A percentile compares a stretch with the other conserved stretches of the same genome.
phyloP scores from a whole-genome alignment of 2,888 invertebrate genomes.

The Nebria brevicollis region DNA sequence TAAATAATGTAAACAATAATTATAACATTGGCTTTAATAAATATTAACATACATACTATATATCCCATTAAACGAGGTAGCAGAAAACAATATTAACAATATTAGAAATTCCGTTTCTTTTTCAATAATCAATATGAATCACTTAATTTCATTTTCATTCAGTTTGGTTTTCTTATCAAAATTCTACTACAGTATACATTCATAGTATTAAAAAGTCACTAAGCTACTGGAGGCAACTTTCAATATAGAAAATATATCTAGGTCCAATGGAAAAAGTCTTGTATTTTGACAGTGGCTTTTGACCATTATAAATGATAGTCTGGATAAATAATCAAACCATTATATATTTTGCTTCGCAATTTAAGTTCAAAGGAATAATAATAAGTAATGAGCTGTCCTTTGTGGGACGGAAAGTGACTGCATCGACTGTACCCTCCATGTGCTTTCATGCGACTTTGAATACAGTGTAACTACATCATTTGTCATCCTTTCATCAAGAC shows the following conservation, averaged over 20 bases:
- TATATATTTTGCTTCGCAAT: background rate
- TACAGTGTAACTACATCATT: slow-evolving; percentile 35
- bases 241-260: background rate
- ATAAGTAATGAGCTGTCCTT: background rate
- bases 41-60: no score
- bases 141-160: no score
- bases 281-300: background rate
- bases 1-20: no score
- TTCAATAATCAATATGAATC: no score
- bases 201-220: no score
- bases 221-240: no score
- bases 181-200: no score
- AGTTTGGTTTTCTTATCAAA: no score
- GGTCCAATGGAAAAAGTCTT: background rate
- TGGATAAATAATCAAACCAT: background rate
- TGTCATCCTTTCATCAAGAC: slow-evolving; percentile 41
- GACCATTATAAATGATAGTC: background rate
- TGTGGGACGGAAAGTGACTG: background rate
- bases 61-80: no score
- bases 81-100: no score
- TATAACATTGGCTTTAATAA: no score
- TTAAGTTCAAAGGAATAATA: background rate
- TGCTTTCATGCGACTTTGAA: slow-evolving; percentile 41
- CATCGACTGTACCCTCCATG: background rate
- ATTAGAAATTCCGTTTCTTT: no score